Conservation (phyloP, 2,113 vertebrate genomes). For the Candoia aspera region DNA sequence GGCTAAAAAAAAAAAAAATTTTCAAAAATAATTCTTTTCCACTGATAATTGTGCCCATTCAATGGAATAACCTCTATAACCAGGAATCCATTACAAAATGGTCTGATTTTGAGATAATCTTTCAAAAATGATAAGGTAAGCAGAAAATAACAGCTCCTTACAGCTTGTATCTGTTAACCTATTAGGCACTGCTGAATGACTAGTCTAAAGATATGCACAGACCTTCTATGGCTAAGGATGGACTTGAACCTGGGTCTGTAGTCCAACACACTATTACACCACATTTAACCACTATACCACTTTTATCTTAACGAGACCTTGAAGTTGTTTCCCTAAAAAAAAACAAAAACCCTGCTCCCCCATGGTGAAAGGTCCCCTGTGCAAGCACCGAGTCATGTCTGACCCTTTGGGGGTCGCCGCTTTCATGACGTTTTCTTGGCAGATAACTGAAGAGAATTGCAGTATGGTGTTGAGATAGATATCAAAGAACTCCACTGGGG, state of each 20-base stretch:
- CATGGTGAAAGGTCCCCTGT: no score
- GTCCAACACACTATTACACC: background rate
- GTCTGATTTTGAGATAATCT: background rate
- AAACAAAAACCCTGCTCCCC: background rate
- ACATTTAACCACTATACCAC: background rate
- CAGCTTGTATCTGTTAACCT: background rate
- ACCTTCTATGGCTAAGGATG: background rate
- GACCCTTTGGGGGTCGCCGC: no score
- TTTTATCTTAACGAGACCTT: background rate
- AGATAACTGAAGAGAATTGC: background rate
- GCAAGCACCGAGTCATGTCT: no score
- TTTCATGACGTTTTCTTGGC: no score
- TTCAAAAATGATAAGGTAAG: background rate
- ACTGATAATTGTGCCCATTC: background rate
- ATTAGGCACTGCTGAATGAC: background rate
- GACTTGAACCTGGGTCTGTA: background rate
- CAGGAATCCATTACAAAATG: background rate
- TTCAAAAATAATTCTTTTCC: background rate
- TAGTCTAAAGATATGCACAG: background rate
- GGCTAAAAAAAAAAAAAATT: background rate
- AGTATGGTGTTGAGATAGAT: background rate
- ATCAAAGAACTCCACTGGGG: background rate
- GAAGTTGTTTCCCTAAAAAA: background rate
- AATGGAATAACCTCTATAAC: background rate
- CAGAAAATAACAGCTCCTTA: background rate